These are phyloP conservation scores for Elysia crispata DNA, from an alignment of 2,888 invertebrate genomes.

Conservation along the genomic window DNA sequence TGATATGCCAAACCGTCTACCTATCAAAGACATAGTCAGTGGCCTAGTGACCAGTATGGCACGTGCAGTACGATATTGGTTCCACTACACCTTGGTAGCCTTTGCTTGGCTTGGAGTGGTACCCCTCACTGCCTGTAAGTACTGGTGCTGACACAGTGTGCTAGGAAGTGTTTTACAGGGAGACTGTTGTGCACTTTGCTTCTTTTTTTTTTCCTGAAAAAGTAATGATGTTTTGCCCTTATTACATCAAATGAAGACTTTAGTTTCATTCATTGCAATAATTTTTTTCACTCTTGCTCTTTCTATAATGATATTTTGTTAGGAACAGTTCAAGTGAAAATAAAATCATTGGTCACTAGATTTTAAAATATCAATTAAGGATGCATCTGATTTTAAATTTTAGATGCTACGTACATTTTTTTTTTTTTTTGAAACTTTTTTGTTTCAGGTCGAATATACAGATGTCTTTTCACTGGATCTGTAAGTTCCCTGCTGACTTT, in stretches of 20 bases:
- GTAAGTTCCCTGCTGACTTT: constrained; percentile 87
- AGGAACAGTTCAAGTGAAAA: too few relatives aligned
- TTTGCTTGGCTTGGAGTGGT: constrained; percentile 98
- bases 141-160: not conserved
- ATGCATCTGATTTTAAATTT: too few relatives aligned
- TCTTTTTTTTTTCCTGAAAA: not conserved
- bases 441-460: constrained; percentile 86
- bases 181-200: too few relatives aligned
- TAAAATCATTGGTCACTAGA: too few relatives aligned
- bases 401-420: too few relatives aligned
- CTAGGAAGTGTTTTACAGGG: too few relatives aligned
- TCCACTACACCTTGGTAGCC: constrained; percentile 97
- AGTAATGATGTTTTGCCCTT: not conserved
- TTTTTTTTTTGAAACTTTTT: too few relatives aligned
- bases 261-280: too few relatives aligned
- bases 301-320: too few relatives aligned
- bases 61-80: constrained; percentile 96
- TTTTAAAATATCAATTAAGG: too few relatives aligned
- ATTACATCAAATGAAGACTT: too few relatives aligned
- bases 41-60: constrained; percentile 93
- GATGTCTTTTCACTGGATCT: constrained; percentile 93
- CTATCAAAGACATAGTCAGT: constrained; percentile 92
- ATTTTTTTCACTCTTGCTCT: too few relatives aligned
- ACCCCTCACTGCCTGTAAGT: constrained; percentile 92
- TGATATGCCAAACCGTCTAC: constrained; percentile 98